Evolutionary conservation across 53 echinoderm and acorn worm species (phyloP), one percentile per base, ranked within the genome.

Genomic region (Apostichopus leukothele): DNA sequence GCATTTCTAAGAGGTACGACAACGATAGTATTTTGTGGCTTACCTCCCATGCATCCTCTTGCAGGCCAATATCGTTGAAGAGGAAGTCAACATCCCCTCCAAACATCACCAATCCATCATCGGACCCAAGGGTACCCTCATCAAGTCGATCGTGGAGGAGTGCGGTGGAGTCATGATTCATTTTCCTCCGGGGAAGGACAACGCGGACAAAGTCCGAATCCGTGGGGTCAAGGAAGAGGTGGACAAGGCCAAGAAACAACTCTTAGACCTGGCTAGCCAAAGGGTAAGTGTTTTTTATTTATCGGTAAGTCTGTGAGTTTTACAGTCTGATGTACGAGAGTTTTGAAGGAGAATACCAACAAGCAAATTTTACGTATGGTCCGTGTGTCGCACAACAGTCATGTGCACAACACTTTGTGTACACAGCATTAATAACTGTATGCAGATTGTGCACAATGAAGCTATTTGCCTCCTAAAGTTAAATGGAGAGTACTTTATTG

Each of bases 161-260:
- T 95, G 95, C 66, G 97, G 97, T 6, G 97, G 97, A 0, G 97
- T 94, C 7, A 91, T 92, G 61, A 95, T 97, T 73, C 95, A 95
- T 79, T 97, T 97, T 89, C 95, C 95, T 25, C 94, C 89, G 77
- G 97, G 95, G 83, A 90, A 91, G 13, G 92, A 93, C 18, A 90
- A 90, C 75, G 93, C 92, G 66, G 97, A 97, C 89, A 94, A 90
- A 74, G 97, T 97, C 7, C 92, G 93, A 50, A 90, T 97, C 89
- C 75, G 97, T 8, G 97, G 97, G 78, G 95, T 93, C 26, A 97
- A 97, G 86, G 97, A 97, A 3, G 97, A 97, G 67, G 97, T 96
- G 50, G 91, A 94, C 13, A 94, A 91, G 57, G 97, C 97, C 52
- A 95, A 95, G 91, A 94, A 92, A 89, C 93, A 94, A 87, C 92